Percentiles rank a stretch among this genome's conserved stretches.
Evolutionary conservation across 2,113 vertebrate genomes (phyloP).

Genomic region (Psittacula cyanocephala): DNA sequence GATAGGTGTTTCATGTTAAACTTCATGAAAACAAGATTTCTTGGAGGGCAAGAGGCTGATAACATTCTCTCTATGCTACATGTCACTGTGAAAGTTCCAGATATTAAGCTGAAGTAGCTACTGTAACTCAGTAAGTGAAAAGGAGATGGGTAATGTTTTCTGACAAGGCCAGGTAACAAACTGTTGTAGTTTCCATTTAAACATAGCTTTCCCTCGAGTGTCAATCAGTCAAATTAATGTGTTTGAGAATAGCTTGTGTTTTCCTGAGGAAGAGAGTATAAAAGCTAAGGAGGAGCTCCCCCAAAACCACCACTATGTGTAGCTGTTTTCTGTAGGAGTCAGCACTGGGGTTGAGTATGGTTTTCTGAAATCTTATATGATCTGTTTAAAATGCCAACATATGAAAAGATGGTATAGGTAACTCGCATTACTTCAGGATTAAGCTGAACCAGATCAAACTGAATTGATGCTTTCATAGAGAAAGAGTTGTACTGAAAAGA

Average conservation of each 20-base stretch:
- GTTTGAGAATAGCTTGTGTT: background rate
- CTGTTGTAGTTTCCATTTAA: background rate
- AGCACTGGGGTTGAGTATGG: background rate
- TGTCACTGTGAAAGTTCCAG: background rate
- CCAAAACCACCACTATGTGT: background rate
- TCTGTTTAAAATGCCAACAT: background rate
- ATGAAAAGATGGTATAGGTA: background rate
- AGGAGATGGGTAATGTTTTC: background rate
- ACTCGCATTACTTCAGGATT: background rate
- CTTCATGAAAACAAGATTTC: background rate
- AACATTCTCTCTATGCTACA: background rate
- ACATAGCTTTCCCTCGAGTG: background rate
- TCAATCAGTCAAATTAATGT: background rate
- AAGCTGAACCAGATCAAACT: background rate
- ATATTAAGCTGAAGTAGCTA: background rate
- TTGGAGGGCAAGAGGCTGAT: background rate
- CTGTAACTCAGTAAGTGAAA: background rate
- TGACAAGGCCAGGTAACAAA: background rate
- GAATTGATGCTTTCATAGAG: background rate
- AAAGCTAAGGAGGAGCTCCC: background rate
- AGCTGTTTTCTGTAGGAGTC: background rate
- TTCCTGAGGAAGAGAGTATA: background rate
- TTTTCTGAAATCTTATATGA: background rate
- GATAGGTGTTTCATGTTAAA: background rate
- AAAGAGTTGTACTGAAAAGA: background rate